Conservation (phyloP, 2,797 vertebrate genomes). For the Gymnopithys bicolor region DNA sequence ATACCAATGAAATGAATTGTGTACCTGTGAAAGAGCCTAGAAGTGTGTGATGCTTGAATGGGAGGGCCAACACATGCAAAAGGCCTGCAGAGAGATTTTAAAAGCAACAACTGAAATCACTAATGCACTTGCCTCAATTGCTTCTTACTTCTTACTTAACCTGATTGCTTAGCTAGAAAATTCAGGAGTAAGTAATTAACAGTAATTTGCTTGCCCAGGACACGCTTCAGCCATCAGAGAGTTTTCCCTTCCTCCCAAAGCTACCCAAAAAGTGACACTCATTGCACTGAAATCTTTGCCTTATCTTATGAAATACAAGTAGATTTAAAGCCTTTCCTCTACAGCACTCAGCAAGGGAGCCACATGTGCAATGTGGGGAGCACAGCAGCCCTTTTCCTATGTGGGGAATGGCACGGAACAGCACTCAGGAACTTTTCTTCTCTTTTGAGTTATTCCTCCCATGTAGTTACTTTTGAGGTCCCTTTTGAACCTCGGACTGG, state of each 20-base stretch:
- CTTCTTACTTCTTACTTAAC: background rate
- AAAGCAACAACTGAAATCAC: background rate
- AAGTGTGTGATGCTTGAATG: background rate
- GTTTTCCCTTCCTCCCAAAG: background rate
- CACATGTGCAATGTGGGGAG: fast-evolving
- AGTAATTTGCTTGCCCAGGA: background rate
- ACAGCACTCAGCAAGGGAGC: background rate
- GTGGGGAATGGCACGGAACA: fast-evolving
- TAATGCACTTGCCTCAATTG: background rate
- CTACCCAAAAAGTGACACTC: background rate
- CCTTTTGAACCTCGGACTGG: background rate
- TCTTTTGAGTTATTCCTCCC: background rate
- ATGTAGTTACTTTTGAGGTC: background rate
- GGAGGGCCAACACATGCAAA: background rate
- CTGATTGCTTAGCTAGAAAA: background rate
- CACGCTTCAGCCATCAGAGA: background rate
- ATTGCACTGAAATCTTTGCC: background rate
- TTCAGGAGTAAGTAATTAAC: background rate
- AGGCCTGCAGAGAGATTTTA: background rate
- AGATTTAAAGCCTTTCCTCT: background rate
- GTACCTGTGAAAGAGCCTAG: background rate
- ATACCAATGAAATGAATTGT: background rate
- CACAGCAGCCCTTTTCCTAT: background rate
- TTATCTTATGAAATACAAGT: background rate
- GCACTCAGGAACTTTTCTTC: background rate